Conservation (phyloP, 1,140 invertebrate genomes). For the Stegodyphus dumicola region DNA sequence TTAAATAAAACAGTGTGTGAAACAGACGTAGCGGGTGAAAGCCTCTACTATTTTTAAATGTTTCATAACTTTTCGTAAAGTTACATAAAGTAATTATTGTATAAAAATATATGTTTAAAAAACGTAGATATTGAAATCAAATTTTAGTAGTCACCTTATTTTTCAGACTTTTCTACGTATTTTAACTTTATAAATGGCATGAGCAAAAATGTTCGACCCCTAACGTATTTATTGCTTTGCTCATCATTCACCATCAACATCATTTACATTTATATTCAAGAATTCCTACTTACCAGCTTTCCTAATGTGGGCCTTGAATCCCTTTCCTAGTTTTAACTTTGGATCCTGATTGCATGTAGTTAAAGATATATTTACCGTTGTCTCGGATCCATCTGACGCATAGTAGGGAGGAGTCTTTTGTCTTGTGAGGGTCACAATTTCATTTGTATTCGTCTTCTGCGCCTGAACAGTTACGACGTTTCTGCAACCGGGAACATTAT, state of each 20-base stretch:
- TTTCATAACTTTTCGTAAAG: too few species aligned
- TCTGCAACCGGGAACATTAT: slow-evolving; percentile 60
- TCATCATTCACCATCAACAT: too few species aligned
- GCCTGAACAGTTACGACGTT: slow-evolving; percentile 40
- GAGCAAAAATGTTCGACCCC: too few species aligned
- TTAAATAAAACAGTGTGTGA: too few species aligned
- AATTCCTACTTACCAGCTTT: slow-evolving; percentile 35
- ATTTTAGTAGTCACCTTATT: neutral
- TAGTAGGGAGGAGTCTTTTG: slow-evolving; percentile 62
- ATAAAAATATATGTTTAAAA: too few species aligned
- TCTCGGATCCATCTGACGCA: slow-evolving; percentile 60
- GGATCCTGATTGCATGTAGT: slow-evolving; percentile 63
- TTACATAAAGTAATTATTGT: too few species aligned
- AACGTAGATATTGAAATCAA: too few species aligned
- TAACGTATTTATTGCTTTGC: too few species aligned
- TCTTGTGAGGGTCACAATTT: slow-evolving; percentile 40
- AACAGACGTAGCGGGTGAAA: too few species aligned
- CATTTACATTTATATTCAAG: too few species aligned
- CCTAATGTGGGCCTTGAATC: slow-evolving; percentile 62
- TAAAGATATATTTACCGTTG: slow-evolving; percentile 51
- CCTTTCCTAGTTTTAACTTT: slow-evolving; percentile 37
- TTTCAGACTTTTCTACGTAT: neutral
- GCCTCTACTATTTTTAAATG: too few species aligned
- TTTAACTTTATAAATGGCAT: neutral
- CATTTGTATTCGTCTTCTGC: neutral